Evolutionary conservation across 2,888 invertebrate genomes (phyloP).

Genomic region (Artemia sinica): DNA sequence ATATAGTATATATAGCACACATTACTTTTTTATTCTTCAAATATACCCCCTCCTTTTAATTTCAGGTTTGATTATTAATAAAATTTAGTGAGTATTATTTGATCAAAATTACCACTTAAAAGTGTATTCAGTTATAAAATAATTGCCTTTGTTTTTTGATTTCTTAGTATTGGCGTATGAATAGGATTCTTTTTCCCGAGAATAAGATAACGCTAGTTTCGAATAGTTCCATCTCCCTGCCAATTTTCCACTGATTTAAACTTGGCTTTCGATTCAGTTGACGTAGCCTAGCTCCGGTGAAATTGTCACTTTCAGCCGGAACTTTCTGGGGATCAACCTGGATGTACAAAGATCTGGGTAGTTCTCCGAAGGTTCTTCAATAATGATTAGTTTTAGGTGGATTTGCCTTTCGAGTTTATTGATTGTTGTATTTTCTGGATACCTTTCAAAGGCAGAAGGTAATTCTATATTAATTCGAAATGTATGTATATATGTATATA

Average conservation of each 20-base stretch:
- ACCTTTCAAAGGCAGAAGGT: slow-evolving; percentile 2
- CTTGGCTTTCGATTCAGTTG: background rate
- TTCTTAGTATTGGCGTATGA: too few relatives aligned
- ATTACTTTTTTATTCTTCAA: too few relatives aligned
- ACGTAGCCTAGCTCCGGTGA: background rate
- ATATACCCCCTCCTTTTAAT: too few relatives aligned
- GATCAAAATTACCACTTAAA: too few relatives aligned
- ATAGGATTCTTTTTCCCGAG: too few relatives aligned
- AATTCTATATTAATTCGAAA: background rate
- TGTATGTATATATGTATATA: too few relatives aligned
- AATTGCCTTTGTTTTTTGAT: too few relatives aligned
- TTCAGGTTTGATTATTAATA: too few relatives aligned
- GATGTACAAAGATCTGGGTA: background rate
- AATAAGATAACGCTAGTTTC: too few relatives aligned
- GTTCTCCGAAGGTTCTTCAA: background rate
- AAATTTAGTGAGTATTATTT: too few relatives aligned
- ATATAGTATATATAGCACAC: too few relatives aligned
- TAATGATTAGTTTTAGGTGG: slow-evolving; percentile 2
- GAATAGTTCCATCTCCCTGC: background rate
- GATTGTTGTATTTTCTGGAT: slow-evolving; percentile 11
- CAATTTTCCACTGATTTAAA: slow-evolving; percentile 10
- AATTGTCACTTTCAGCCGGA: slow-evolving; percentile 1
- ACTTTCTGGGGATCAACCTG: background rate
- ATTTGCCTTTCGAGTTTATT: background rate
- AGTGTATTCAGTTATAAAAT: too few relatives aligned